Percentiles rank a stretch among this genome's conserved stretches.
Conservation (phyloP, 2,888 invertebrate species). For the Temnothorax unifasciatus region DNA sequence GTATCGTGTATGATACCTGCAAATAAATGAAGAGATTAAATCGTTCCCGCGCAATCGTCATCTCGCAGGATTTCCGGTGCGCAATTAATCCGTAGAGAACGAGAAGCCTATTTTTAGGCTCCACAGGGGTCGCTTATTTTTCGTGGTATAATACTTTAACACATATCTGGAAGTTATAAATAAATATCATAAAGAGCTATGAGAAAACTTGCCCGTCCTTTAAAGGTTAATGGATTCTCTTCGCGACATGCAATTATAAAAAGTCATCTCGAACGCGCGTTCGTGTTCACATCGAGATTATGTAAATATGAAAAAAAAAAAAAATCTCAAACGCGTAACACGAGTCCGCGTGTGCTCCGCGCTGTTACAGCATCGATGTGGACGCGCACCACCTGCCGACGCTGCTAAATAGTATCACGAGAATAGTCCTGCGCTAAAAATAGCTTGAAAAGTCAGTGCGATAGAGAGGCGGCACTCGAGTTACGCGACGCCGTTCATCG, state of each 20-base stretch:
- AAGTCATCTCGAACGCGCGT: neutral
- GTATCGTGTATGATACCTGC: neutral
- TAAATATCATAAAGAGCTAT: too few relatives aligned
- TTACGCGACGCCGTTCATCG: conserved; percentile 36
- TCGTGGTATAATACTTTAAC: too few relatives aligned
- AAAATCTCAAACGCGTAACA: neutral
- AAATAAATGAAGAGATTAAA: neutral
- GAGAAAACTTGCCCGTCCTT: too few relatives aligned
- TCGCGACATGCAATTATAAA: conserved; percentile 14
- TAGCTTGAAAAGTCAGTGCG: conserved; percentile 47
- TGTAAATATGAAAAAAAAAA: conserved; percentile 6
- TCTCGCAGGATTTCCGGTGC: neutral
- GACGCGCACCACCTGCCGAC: neutral
- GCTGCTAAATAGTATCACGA: conserved; percentile 44
- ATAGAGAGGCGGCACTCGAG: conserved; percentile 46
- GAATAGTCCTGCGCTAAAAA: conserved; percentile 49
- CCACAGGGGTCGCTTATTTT: too few relatives aligned
- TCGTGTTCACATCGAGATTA: conserved; percentile 18
- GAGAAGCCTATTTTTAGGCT: too few relatives aligned
- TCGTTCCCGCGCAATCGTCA: neutral
- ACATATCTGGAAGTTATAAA: too few relatives aligned
- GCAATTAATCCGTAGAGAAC: neutral
- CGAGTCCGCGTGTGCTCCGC: neutral
- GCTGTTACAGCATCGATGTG: conserved; percentile 38
- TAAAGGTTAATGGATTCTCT: too few relatives aligned